Evolutionary conservation across 35 echinoderm and acorn worm genomes (phyloP).

Genomic region (Eucidaris tribuloides): DNA sequence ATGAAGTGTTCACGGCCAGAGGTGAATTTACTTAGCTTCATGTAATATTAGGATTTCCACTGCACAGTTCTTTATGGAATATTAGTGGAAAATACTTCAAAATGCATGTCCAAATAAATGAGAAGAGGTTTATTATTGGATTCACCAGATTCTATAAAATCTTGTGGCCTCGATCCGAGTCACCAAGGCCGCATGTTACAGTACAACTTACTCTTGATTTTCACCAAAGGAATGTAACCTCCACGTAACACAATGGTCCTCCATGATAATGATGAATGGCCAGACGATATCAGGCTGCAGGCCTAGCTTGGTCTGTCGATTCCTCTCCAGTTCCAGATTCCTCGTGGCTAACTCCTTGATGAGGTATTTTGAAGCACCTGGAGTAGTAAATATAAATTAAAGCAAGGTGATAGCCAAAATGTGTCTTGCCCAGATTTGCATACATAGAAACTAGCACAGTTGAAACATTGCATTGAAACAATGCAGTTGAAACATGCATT

Average conservation of each 20-base stretch:
- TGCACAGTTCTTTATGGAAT: no score
- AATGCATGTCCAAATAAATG: no score
- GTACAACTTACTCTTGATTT: not conserved
- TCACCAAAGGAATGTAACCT: not conserved
- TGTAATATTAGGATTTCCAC: no score
- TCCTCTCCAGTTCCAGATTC: conserved; percentile 69
- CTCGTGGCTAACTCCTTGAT: conserved; percentile 75
- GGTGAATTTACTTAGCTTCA: no score
- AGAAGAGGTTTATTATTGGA: no score
- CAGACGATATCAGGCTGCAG: conserved; percentile 56
- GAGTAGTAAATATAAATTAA: not conserved
- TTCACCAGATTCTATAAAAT: no score
- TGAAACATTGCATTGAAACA: not conserved
- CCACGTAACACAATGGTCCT: conserved; percentile 82
- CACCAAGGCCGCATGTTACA: not conserved
- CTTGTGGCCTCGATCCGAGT: no score
- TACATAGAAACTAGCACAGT: no score
- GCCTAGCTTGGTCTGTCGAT: conserved; percentile 69
- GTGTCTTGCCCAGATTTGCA: no score
- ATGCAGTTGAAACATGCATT: not conserved
- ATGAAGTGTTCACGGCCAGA: no score
- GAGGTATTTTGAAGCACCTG: conserved; percentile 87
- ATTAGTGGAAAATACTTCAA: no score
- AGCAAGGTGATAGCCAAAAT: no score
- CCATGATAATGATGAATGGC: conserved; percentile 84